Percentiles rank a stretch among this genome's conserved stretches.
Conservation (phyloP, 2,797 vertebrate genomes). For the Sebastes hubbsi region DNA sequence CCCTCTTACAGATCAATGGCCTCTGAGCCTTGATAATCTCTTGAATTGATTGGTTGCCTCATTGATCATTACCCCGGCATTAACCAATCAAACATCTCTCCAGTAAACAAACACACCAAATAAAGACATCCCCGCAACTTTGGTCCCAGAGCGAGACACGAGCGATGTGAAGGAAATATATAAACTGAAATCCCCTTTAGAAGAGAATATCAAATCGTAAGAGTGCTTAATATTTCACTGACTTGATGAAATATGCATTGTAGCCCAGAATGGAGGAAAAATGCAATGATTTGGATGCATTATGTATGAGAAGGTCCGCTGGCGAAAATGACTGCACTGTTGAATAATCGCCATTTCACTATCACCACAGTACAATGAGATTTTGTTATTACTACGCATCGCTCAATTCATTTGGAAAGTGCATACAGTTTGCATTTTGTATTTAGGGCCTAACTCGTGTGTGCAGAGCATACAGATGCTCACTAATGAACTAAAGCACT, state of each 20-base stretch:
- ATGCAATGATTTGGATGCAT: constrained; percentile 81
- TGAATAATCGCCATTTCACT: constrained; percentile 79
- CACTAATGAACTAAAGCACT: constrained; percentile 56
- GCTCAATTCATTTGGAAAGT: constrained; percentile 72
- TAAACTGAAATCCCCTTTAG: constrained; percentile 67
- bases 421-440: constrained; percentile 64
- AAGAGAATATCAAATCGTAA: constrained; percentile 81
- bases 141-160: constrained; percentile 14
- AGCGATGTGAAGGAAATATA: constrained; percentile 57
- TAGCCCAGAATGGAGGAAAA: constrained; percentile 77
- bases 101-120: constrained; percentile 64
- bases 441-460: constrained; percentile 38
- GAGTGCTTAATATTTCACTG: constrained; percentile 82
- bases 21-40: constrained; percentile 68
- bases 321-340: constrained; percentile 76
- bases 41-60: constrained; percentile 63
- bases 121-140: constrained; percentile 48
- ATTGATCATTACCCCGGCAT: constrained; percentile 67
- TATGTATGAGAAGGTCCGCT: constrained; percentile 77
- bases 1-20: constrained; percentile 69
- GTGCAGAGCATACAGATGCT: constrained; percentile 50
- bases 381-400: constrained; percentile 69
- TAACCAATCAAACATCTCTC: constrained; percentile 68
- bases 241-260: constrained; percentile 83
- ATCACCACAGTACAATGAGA: constrained; percentile 66